Conservation (phyloP, 2,113 vertebrate genomes). For the Erinaceus europaeus region DNA sequence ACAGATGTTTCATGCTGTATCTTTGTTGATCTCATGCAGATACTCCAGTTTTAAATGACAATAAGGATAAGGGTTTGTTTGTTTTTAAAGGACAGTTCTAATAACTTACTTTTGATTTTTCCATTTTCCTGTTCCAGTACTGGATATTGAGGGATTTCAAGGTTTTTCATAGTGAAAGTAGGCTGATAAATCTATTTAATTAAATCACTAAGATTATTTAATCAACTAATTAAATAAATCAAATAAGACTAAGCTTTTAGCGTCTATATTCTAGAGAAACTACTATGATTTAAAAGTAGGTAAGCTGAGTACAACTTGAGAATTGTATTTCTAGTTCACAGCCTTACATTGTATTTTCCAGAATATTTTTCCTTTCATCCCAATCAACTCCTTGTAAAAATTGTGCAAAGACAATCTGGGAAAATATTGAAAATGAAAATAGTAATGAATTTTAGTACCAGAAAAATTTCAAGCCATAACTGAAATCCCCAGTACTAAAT, state of each 20-base stretch:
- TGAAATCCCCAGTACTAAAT: slow-evolving; percentile 3
- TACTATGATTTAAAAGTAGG: background rate
- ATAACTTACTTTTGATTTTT: slow-evolving; percentile 37
- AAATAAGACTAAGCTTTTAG: slow-evolving; percentile 32
- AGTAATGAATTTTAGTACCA: background rate
- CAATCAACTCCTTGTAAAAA: background rate
- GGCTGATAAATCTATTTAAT: slow-evolving; percentile 29
- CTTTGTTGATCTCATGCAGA: slow-evolving; percentile 49
- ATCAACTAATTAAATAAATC: background rate
- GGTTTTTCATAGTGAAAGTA: slow-evolving; percentile 27
- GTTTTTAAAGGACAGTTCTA: slow-evolving; percentile 21
- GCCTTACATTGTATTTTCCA: background rate
- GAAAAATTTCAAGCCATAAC: background rate
- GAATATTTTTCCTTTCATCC: slow-evolving; percentile 33
- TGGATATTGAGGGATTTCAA: background rate
- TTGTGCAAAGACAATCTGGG: background rate
- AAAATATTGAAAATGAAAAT: slow-evolving; percentile 14
- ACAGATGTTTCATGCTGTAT: slow-evolving; percentile 67
- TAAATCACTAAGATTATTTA: background rate
- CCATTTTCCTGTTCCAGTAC: background rate
- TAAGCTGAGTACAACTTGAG: background rate
- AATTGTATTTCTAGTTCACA: slow-evolving; percentile 8
- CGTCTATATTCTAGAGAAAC: slow-evolving; percentile 27
- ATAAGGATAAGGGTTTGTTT: background rate
- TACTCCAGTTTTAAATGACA: slow-evolving; percentile 51